Evolutionary conservation across 2,888 invertebrate genomes (phyloP).

Genomic region (Coremacera marginata): DNA sequence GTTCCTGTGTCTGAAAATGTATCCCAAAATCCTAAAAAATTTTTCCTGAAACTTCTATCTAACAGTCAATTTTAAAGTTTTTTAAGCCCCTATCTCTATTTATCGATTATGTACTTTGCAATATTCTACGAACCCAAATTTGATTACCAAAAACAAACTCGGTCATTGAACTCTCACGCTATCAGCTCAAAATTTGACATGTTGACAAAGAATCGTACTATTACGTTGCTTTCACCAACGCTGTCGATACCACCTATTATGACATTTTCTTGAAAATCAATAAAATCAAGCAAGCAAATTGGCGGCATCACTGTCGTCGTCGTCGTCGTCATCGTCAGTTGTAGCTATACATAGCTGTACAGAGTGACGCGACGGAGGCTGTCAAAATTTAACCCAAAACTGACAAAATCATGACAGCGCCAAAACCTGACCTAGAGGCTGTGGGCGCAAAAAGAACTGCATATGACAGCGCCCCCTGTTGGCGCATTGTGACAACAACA

Average conservation of each 20-base stretch:
- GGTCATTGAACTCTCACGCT: neutral
- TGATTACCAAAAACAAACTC: neutral
- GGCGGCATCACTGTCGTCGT: too few species aligned
- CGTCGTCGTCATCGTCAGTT: too few species aligned
- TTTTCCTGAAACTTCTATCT: too few species aligned
- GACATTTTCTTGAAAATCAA: conserved; percentile 12
- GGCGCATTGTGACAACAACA: conserved; percentile 66
- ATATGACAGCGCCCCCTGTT: conserved; percentile 46
- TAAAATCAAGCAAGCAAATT: neutral
- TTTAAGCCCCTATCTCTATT: too few species aligned
- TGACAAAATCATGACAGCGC: conserved; percentile 51
- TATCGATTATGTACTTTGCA: too few species aligned
- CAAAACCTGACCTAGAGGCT: conserved; percentile 14
- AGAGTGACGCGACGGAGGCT: conserved; percentile 35
- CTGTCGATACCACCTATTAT: too few species aligned
- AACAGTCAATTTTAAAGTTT: too few species aligned
- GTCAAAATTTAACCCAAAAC: conserved; percentile 54
- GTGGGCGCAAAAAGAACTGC: neutral
- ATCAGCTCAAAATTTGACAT: neutral
- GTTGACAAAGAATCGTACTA: neutral
- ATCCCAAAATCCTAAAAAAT: too few species aligned
- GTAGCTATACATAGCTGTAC: too few species aligned
- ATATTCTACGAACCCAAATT: too few species aligned
- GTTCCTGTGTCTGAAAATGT: too few species aligned
- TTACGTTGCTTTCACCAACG: too few species aligned